phyloP scores from a whole-genome alignment of 2,888 invertebrate species.

The Drosophila histrio region DNA sequence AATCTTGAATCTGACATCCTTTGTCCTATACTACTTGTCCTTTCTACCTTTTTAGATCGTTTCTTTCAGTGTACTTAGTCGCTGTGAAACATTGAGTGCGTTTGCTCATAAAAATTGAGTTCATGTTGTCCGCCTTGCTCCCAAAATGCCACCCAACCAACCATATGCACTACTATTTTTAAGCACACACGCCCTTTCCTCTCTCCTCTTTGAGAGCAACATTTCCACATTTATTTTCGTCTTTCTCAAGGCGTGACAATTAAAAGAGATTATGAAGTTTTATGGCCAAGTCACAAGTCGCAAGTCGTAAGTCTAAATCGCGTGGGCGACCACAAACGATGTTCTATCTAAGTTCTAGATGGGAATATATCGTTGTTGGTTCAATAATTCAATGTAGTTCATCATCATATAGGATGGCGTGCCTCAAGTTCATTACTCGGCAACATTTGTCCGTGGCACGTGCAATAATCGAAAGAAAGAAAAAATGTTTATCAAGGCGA shows the following conservation, averaged over 20 bases:
- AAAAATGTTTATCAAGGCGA: constrained; percentile 29
- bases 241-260: constrained; percentile 70
- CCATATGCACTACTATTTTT: constrained; percentile 63
- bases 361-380: constrained; percentile 52
- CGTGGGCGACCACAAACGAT: constrained; percentile 74
- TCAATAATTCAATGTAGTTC: constrained; percentile 53
- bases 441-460: constrained; percentile 43
- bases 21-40: background rate
- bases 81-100: constrained; percentile 31
- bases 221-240: constrained; percentile 63
- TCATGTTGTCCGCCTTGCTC: constrained; percentile 60
- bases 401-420: constrained; percentile 40
- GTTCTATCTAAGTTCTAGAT: constrained; percentile 3
- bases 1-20: too few species aligned
- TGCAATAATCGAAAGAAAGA: constrained; percentile 32
- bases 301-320: constrained; percentile 27
- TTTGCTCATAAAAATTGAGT: constrained; percentile 49
- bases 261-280: constrained; percentile 73
- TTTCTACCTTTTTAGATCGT: background rate
- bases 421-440: constrained; percentile 67
- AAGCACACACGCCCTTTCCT: constrained; percentile 53
- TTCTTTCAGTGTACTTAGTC: constrained; percentile 23
- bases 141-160: constrained; percentile 62
- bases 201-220: constrained; percentile 17
- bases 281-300: constrained; percentile 29